Percentiles rank a stretch among this genome's conserved stretches.
Conservation (phyloP, 2,888 invertebrate species). For the Ptychoptera contaminata region DNA sequence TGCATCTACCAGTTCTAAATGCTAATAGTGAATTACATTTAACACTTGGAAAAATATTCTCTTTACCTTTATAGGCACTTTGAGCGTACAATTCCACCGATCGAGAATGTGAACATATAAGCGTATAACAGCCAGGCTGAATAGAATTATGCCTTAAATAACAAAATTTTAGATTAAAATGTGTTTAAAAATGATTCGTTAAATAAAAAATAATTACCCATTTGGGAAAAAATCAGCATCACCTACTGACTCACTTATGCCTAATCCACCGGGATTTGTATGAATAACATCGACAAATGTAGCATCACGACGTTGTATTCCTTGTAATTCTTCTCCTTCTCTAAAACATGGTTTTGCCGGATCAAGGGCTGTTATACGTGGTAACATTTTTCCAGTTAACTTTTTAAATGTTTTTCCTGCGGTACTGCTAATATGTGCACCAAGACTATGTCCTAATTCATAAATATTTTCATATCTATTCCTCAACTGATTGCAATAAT, state of each 20-base stretch:
- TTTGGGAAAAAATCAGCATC: slow-evolving; percentile 26
- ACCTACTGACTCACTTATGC: slow-evolving; percentile 21
- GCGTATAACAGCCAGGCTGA: slow-evolving; percentile 20
- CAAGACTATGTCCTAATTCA: slow-evolving; percentile 7
- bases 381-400: slow-evolving; percentile 18
- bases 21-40: slow-evolving; percentile 18
- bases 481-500: too few species aligned
- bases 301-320: slow-evolving; percentile 22
- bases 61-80: slow-evolving; percentile 20
- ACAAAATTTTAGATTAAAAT: not conserved
- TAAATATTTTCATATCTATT: too few species aligned
- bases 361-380: slow-evolving; percentile 26
- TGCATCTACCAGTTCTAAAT: slow-evolving; percentile 19
- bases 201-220: slow-evolving; percentile 12
- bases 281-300: slow-evolving; percentile 24
- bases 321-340: slow-evolving; percentile 17
- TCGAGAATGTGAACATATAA: slow-evolving; percentile 21
- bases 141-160: slow-evolving; percentile 9
- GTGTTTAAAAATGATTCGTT: not conserved
- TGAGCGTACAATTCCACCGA: slow-evolving; percentile 23
- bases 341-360: slow-evolving; percentile 29
- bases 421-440: slow-evolving; percentile 25
- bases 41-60: slow-evolving; percentile 17
- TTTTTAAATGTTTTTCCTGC: slow-evolving; percentile 21
- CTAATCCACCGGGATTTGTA: slow-evolving; percentile 22